phyloP scores from a whole-genome alignment of 2,113 vertebrate species.

The Numida meleagris region DNA sequence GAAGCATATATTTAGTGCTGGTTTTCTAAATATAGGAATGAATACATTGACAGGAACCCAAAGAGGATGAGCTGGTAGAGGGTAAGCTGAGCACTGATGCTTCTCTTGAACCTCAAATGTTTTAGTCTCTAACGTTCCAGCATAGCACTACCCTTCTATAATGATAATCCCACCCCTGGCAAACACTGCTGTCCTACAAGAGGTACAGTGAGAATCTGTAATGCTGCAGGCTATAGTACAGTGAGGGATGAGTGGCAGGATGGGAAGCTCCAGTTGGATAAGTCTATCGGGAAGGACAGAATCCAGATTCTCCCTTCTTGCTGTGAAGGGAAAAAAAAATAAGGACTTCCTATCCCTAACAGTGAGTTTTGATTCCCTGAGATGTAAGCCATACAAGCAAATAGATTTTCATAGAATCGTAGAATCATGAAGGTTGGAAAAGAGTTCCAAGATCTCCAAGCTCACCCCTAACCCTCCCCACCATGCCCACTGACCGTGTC shows the following conservation, averaged over 20 bases:
- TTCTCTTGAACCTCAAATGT: not conserved
- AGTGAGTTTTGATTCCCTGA: not conserved
- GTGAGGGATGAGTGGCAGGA: not conserved
- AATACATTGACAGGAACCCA: not conserved
- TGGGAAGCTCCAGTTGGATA: not conserved
- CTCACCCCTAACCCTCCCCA: no score
- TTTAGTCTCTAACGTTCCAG: not conserved
- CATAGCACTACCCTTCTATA: not conserved
- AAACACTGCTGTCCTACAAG: not conserved
- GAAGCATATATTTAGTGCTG: not conserved
- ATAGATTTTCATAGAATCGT: no score
- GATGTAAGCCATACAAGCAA: not conserved
- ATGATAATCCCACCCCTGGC: not conserved
- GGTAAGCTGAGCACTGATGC: not conserved
- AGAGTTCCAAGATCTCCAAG: no score
- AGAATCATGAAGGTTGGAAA: no score
- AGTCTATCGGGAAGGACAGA: not conserved
- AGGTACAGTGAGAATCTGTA: not conserved
- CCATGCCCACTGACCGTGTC: no score
- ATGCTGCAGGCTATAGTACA: not conserved
- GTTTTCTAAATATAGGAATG: not conserved
- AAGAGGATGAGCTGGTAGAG: not conserved
- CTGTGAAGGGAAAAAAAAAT: not conserved
- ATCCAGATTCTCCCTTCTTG: not conserved
- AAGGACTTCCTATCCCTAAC: not conserved